Base-by-base conservation (phyloP, 53 echinoderm and acorn worm genomes). In the Mesocentrotus franciscanus region DNA sequence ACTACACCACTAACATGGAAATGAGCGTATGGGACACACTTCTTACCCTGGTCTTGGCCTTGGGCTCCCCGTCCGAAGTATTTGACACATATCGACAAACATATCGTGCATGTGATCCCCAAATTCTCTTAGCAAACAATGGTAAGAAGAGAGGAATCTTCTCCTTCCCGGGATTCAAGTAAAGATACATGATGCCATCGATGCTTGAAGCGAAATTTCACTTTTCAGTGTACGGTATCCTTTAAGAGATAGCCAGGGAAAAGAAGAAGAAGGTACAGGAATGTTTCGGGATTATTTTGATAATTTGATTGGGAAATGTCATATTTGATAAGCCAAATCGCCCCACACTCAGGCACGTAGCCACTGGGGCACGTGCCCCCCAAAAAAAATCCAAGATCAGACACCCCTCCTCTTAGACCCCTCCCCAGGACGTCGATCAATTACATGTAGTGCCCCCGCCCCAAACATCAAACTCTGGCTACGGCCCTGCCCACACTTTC, bases 111-210 rank as follows among this genome's bases (percentile, higher is more conserved):
- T 66, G 16, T 17, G 91, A 33, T 34, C 91, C 49, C 36, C 3
- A 34, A 34, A 66, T 62, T 34, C 91, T 90, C 32, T 66, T 61
- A 34, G 35, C 24, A 62, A 62, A 33, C 62, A 61, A 90, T 62
- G 91, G 91, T 8, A 64, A 66, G 64, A 90, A 13, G 16, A 90
- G 35, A 85, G 56, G 85, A 36, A 90, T 66, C 57, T 90, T 90
- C 10, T 90, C 66, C 20, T 90, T 90, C 12, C 18, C 1, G 22
- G 66, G 91, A 35, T 66, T 90, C 66, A 90, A 62, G 66, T 62
- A 90, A 35, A 64, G 66, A 90, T 33, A 12, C 91, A 90, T 90
- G 64, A 36, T 66, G 33, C 64, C 89, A 89, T 84, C 36, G 15
- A 85, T 0, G 18, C 7, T 85, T 24, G 49, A 49, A 39, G 42